Evolutionary conservation across 2,888 invertebrate genomes (phyloP), one percentile per base, ranked within the genome.

Genomic region (Nomada flava): DNA sequence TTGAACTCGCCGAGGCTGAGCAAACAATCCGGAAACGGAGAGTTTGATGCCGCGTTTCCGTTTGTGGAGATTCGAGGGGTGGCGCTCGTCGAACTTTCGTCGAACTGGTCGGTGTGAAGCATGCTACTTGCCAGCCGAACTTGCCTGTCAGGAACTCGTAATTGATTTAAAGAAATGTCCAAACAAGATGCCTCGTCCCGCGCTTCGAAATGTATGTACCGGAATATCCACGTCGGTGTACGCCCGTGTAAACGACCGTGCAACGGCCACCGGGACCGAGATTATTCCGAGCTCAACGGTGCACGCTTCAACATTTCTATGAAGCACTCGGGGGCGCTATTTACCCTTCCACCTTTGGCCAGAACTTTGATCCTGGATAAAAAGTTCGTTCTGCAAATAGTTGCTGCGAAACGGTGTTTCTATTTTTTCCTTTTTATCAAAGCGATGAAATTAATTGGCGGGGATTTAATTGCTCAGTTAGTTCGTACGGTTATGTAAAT

Each of bases 101-200:
- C 72, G 67, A 64, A 74, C 57, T 60, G 69, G 57, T 64, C 70
- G 55, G 50, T 23, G 18, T 36, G 68, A 72, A 52, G 47, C 29
- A 52, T 59, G 59, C 60, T 74, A 69, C 77, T 77, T 75, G 64
- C 70, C 69, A 65, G 59, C 55, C 50, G 53, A 83, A 85, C 85
- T 85, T 85, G 67, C 69, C 70, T 20, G 70, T 62, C 83, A 52
- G 76, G 26, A 86, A 86, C 84, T 87, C 73, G 77, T 88, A 88
- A 88, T 86, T 88, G 88, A 88, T 88, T 88, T 88, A 88, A 87
- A 88, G 88, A 83, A 84, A 83, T 83, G 88, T 86, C 86, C 84
- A 87, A 88, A 88, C 88, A 88, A 87, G 88, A 83, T 88, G 88
- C 76, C 55, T 63, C 50, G 55, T 42, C 74, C 64, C 11, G 53